Conservation (phyloP, 2,888 invertebrate genomes). For the Ennomos fuscantarius region DNA sequence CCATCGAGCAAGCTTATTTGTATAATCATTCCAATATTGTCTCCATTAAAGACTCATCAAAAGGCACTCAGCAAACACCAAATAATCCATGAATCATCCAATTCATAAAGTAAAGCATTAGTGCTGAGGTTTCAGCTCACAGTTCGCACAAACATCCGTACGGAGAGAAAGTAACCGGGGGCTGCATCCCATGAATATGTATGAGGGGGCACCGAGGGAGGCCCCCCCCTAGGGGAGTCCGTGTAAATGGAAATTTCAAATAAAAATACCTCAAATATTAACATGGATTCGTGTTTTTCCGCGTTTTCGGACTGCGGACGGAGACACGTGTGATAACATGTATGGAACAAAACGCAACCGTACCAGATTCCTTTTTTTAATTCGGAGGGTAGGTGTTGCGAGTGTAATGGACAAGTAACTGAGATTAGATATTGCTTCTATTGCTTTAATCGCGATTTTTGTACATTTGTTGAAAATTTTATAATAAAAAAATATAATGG, state of each 20-base stretch:
- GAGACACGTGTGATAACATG: slow-evolving; percentile 70
- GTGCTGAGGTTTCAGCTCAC: slow-evolving; percentile 63
- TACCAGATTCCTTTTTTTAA: slow-evolving; percentile 42
- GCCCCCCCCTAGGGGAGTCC: slow-evolving; percentile 48
- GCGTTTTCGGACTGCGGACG: slow-evolving; percentile 57
- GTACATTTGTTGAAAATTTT: too few species aligned
- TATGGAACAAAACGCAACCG: slow-evolving; percentile 41
- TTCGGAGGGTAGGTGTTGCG: slow-evolving; percentile 5
- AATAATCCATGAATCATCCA: slow-evolving; percentile 54
- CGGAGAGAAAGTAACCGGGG: slow-evolving; percentile 80
- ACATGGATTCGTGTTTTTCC: slow-evolving; percentile 82
- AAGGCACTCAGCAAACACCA: slow-evolving; percentile 26
- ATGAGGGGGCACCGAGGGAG: slow-evolving; percentile 72
- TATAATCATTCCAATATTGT: too few species aligned
- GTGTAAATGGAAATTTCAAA: slow-evolving; percentile 86
- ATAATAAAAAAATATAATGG: too few species aligned
- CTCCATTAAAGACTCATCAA: slow-evolving; percentile 1
- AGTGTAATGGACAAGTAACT: too few species aligned
- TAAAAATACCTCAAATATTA: slow-evolving; percentile 85
- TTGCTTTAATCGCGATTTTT: too few species aligned
- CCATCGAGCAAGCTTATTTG: too few species aligned
- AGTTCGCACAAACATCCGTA: slow-evolving; percentile 61
- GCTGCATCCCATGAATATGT: slow-evolving; percentile 88
- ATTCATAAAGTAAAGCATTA: slow-evolving; percentile 54
- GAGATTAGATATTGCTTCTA: too few species aligned